These are phyloP conservation scores for Barypeithes pellucidus DNA, from an alignment of 2,888 invertebrate genomes.

Conservation along the genomic window DNA sequence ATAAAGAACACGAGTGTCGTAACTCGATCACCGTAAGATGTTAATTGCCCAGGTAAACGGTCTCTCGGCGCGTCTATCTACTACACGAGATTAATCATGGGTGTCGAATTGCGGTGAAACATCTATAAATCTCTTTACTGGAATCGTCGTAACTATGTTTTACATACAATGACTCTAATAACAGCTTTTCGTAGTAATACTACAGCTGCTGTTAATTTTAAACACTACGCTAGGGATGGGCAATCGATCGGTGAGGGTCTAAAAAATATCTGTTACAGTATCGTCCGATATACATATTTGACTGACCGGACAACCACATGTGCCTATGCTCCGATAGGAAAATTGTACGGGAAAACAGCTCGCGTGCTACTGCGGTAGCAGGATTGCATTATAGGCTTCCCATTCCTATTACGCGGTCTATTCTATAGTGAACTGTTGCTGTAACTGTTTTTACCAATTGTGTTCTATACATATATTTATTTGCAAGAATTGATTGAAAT, in stretches of 20 bases:
- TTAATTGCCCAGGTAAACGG: slow-evolving; percentile 5
- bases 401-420: no score
- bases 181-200: slow-evolving; percentile 12
- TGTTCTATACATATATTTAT: background rate
- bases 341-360: no score
- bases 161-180: slow-evolving; percentile 19
- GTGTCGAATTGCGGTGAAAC: slow-evolving; percentile 6
- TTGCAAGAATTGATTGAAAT: background rate
- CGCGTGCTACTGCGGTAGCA: no score
- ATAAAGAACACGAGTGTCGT: slow-evolving; percentile 1
- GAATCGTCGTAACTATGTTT: slow-evolving; percentile 9
- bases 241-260: no score
- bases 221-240: no score
- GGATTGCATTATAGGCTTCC: no score
- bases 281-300: no score
- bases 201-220: slow-evolving; percentile 6
- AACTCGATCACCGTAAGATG: slow-evolving; percentile 5
- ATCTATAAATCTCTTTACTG: slow-evolving; percentile 9
- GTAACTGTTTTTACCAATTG: slow-evolving; percentile 14
- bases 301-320: no score
- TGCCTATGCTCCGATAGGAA: no score
- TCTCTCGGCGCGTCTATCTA: slow-evolving; percentile 5
- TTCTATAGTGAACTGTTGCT: slow-evolving; percentile 5
- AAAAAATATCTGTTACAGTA: no score
- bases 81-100: slow-evolving; percentile 6